These are phyloP conservation scores for Nomada flava DNA, from an alignment of 2,888 invertebrate species.

Conservation along the genomic window DNA sequence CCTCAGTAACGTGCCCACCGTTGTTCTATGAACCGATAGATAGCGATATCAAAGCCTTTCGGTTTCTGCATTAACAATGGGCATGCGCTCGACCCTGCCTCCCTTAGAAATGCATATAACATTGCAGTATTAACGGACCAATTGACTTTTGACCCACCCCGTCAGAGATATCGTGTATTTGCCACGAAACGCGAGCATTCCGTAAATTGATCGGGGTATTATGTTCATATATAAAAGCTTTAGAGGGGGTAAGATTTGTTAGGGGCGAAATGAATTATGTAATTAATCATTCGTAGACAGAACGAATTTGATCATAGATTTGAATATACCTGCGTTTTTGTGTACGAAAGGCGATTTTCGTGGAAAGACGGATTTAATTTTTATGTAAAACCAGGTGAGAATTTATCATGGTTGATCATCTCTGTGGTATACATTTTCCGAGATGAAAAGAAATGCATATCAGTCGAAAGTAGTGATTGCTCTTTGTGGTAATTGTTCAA, in stretches of 20 bases:
- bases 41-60: conserved; percentile 67
- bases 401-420: neutral
- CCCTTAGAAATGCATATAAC: conserved; percentile 24
- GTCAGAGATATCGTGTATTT: neutral
- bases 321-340: neutral
- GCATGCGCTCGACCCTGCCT: conserved; percentile 4
- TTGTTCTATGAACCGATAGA: conserved; percentile 69
- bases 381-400: neutral
- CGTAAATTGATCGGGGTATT: conserved; percentile 10
- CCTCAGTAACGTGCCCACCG: conserved; percentile 36
- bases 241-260: neutral
- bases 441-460: neutral
- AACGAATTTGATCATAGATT: conserved; percentile 4
- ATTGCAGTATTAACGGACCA: conserved; percentile 20
- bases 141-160: conserved; percentile 8
- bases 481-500: too few species aligned
- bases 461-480: too few species aligned
- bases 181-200: conserved; percentile 7
- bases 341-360: neutral
- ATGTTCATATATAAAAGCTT: neutral
- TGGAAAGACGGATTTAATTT: neutral
- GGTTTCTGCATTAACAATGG: conserved; percentile 49
- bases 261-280: neutral
- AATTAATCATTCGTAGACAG: conserved; percentile 9
- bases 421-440: neutral